Evolutionary conservation across 1,140 invertebrate species (phyloP), one percentile per base, ranked within the genome.

Genomic region (Neodiprion fabricii): DNA sequence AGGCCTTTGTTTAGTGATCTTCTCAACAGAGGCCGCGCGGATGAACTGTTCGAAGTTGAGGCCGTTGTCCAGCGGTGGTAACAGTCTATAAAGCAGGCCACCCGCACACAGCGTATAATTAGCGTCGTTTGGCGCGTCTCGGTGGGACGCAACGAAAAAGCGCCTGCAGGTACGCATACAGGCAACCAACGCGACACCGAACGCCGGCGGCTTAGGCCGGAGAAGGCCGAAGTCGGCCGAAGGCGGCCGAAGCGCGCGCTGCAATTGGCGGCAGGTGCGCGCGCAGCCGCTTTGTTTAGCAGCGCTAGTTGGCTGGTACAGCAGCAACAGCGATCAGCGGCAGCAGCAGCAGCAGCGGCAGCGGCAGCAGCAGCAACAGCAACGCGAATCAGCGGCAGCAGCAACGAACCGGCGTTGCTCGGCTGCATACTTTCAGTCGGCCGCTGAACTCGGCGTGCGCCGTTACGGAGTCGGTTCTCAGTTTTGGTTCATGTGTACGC

Each of bases 391-490:
- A 17, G 53, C 53, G 11, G n/a, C 53, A 9, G 53, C 53, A 61
- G 11, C 53, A 61, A 17, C 53, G 28, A 40, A 40, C 28, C 28
- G 28, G 28, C 11, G 11, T 12, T 17, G 11, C 11, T 17, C 53
- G 4, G 53, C n/a, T 61, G 53, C 53, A 61, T 61, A 61, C 53
- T 61, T 61, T 61, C 53, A 61, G 53, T 61, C 53, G 53, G 53
- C 53, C 53, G 53, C 53, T 61, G 53, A 61, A 61, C 53, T 61
- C 53, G 53, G 53, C 53, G 53, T 61, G 53, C 53, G 53, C 53
- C 53, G 53, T 61, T 61, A 61, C 53, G 11, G 11, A 17, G n/a
- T 61, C 11, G 53, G 53, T 40, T 40, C 28, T 0, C 28, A 40
- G 28, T 40, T 40, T 40, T 40, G 28, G 28, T 40, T 40, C 5